phyloP scores from a whole-genome alignment of 37 sponge, comb jelly and placozoan species.

The Tethya wilhelma region DNA sequence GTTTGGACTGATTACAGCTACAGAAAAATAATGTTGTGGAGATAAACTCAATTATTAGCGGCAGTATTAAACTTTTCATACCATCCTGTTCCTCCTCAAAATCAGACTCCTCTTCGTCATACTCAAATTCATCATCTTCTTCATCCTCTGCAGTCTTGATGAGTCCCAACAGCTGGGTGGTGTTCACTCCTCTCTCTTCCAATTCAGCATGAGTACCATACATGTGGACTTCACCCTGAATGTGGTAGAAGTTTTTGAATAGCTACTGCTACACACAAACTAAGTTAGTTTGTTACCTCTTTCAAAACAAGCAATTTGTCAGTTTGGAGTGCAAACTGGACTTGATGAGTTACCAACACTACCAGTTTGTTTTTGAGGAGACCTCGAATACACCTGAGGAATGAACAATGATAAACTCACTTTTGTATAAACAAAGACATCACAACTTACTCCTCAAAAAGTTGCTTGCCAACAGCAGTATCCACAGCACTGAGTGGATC shows the following conservation, averaged over 20 bases:
- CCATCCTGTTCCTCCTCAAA: conserved; percentile 15
- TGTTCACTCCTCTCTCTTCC: conserved; percentile 17
- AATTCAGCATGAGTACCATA: conserved; percentile 39
- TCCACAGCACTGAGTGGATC: conserved; percentile 91
- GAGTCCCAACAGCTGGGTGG: conserved; percentile 21
- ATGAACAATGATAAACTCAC: not conserved
- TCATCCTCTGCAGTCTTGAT: not conserved
- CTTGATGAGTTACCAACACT: conserved; percentile 83
- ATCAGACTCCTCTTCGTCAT: conserved; percentile 9
- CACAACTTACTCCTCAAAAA: conserved; percentile 67
- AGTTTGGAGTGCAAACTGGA: conserved; percentile 77
- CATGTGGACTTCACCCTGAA: conserved; percentile 21
- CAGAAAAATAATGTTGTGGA: too few species aligned
- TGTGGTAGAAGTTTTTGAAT: not conserved
- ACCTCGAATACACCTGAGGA: conserved; percentile 33
- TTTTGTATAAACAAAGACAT: not conserved
- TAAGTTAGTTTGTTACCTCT: conserved; percentile 47
- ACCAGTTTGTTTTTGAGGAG: conserved; percentile 55
- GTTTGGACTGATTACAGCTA: too few species aligned
- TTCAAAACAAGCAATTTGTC: conserved; percentile 72
- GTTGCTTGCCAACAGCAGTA: conserved; percentile 58
- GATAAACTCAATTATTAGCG: too few species aligned
- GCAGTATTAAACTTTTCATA: too few species aligned
- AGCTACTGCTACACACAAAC: not conserved
- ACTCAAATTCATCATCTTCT: not conserved